Percentiles rank a stretch among this genome's conserved stretches.
Conservation (phyloP, 2,113 vertebrate species). For the Pteruthius melanotis region DNA sequence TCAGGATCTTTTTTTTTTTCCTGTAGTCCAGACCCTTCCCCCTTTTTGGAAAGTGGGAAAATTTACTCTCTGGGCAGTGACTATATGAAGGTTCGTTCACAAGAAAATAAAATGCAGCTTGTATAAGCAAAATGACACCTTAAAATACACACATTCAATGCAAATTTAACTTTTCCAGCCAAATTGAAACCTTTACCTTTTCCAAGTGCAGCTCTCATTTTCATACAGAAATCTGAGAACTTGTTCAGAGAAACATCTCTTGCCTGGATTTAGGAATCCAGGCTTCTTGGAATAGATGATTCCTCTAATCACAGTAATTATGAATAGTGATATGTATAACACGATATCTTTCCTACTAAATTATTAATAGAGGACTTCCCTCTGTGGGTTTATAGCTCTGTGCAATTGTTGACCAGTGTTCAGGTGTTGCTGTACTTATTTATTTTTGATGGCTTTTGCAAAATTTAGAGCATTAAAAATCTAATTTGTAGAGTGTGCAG, state of each 20-base stretch:
- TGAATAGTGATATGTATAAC: background rate
- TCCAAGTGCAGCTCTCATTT: background rate
- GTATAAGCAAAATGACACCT: background rate
- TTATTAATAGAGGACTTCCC: background rate
- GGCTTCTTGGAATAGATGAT: background rate
- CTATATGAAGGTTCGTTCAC: background rate
- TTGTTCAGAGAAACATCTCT: background rate
- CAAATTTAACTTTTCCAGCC: background rate
- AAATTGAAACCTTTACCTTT: background rate
- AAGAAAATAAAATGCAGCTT: background rate
- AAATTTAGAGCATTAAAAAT: background rate
- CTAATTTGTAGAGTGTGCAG: background rate
- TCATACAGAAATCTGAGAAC: background rate
- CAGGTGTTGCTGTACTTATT: background rate
- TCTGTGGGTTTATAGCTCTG: background rate
- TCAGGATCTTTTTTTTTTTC: background rate
- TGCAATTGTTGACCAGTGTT: background rate
- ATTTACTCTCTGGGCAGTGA: background rate
- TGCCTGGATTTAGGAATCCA: background rate
- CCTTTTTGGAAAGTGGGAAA: background rate
- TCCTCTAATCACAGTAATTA: background rate
- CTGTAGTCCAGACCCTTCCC: background rate
- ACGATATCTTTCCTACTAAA: background rate
- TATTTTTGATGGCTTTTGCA: background rate
- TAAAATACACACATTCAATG: background rate